Evolutionary conservation across 2,113 vertebrate genomes (phyloP).

Genomic region (Ctenodactylus gundi): DNA sequence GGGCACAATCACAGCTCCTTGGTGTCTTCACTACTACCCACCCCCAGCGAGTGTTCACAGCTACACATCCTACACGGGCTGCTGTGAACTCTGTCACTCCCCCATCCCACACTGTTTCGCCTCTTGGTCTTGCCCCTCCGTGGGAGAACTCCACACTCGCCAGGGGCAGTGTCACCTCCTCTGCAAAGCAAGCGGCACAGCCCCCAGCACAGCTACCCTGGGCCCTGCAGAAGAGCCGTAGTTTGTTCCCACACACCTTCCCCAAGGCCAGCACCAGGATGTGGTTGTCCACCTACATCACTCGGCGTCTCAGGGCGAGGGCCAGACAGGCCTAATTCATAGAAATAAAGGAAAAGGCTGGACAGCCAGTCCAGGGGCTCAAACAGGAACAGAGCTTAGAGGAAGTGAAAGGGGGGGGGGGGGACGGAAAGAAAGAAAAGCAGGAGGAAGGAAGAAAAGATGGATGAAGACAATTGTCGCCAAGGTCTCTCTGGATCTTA

Average conservation of each 20-base stretch:
- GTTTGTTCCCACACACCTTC: background rate
- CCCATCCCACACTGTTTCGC: background rate
- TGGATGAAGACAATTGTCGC: background rate
- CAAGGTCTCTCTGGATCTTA: background rate
- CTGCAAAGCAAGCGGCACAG: background rate
- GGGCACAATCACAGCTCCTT: too few relatives aligned
- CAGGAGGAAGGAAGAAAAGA: background rate
- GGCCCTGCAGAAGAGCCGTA: background rate
- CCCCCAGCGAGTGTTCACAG: accelerated
- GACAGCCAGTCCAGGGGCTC: background rate
- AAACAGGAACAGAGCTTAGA: background rate
- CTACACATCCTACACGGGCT: background rate
- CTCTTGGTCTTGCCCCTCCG: background rate
- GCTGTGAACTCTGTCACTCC: background rate
- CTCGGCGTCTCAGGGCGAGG: background rate
- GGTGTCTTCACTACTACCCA: too few relatives aligned
- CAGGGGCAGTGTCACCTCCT: background rate
- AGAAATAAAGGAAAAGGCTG: background rate
- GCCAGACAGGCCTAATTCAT: background rate
- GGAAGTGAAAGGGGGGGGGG: background rate
- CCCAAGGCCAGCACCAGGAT: background rate
- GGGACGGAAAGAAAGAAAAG: background rate
- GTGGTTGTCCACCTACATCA: background rate
- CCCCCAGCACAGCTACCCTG: background rate
- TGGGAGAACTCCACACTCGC: background rate